Percentiles rank a stretch among this genome's conserved stretches.
These are phyloP conservation scores for Protonibea diacanthus DNA, from an alignment of 2,797 vertebrate species.

Conservation along the genomic window DNA sequence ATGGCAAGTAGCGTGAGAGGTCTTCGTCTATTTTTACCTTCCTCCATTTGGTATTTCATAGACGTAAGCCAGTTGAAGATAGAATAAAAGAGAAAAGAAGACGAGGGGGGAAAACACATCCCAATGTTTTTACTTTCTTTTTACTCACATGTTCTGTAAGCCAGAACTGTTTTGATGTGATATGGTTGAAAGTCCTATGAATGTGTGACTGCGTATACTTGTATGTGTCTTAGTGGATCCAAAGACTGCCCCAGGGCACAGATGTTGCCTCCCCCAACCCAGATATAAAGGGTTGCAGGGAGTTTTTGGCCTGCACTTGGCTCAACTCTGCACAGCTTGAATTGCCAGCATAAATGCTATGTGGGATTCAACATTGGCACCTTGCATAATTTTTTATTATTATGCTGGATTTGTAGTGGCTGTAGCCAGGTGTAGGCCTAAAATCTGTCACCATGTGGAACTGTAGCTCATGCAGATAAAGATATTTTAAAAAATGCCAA, in stretches of 20 bases:
- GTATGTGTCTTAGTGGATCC: slow-evolving; percentile 36
- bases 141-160: slow-evolving; percentile 39
- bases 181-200: slow-evolving; percentile 47
- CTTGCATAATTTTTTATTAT: slow-evolving; percentile 14
- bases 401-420: slow-evolving; percentile 4
- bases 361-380: slow-evolving; percentile 11
- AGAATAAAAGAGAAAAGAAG: slow-evolving; percentile 14
- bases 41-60: slow-evolving; percentile 61
- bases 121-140: slow-evolving; percentile 20
- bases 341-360: slow-evolving; percentile 29
- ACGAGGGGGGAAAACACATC: neutral
- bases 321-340: slow-evolving; percentile 21
- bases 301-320: slow-evolving; percentile 32
- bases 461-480: neutral
- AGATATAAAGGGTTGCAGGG: slow-evolving; percentile 45
- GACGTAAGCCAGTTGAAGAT: slow-evolving; percentile 57
- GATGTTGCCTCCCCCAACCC: slow-evolving; percentile 48
- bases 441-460: slow-evolving; percentile 2
- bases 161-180: slow-evolving; percentile 55
- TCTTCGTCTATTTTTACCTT: slow-evolving; percentile 74
- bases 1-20: slow-evolving; percentile 60
- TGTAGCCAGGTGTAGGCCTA: slow-evolving; percentile 10
- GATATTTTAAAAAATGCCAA: neutral
- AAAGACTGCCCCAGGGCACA: slow-evolving; percentile 42
- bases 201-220: slow-evolving; percentile 34